phyloP scores from a whole-genome alignment of 2,888 invertebrate species.

The Cheilosia impressa region DNA sequence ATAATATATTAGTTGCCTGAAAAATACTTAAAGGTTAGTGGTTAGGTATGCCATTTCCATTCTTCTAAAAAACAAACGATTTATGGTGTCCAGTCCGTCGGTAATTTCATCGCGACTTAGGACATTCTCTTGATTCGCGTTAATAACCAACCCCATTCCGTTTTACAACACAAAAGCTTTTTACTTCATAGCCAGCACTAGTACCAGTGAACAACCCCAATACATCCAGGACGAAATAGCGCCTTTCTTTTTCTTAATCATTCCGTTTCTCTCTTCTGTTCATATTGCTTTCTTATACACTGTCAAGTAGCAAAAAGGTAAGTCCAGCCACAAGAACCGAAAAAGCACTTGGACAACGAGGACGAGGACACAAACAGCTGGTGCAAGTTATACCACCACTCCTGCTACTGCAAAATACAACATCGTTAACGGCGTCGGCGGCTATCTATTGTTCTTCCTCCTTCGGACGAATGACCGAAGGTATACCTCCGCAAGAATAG shows the following conservation, averaged over 20 bases:
- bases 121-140: constrained; percentile 36
- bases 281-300: constrained; percentile 41
- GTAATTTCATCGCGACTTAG: constrained; percentile 53
- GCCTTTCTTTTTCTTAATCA: constrained; percentile 57
- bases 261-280: constrained; percentile 30
- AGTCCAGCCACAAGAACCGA: constrained; percentile 48
- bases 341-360: constrained; percentile 56
- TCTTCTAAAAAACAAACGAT: constrained; percentile 47
- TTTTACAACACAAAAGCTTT: constrained; percentile 47
- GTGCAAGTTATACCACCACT: constrained; percentile 53
- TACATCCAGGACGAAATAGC: constrained; percentile 41
- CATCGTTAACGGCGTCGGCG: constrained; percentile 70
- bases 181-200: constrained; percentile 50
- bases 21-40: no score
- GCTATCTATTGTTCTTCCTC: constrained; percentile 73
- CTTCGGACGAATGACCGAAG: constrained; percentile 74
- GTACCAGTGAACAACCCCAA: neutral
- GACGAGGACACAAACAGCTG: constrained; percentile 55
- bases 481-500: constrained; percentile 55
- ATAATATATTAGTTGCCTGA: no score
- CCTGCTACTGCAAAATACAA: constrained; percentile 46
- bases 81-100: constrained; percentile 73
- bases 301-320: constrained; percentile 44
- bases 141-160: constrained; percentile 27
- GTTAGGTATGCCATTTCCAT: no score